These are phyloP conservation scores for Corythucha ciliata DNA, from an alignment of 2,888 invertebrate species.

Conservation along the genomic window DNA sequence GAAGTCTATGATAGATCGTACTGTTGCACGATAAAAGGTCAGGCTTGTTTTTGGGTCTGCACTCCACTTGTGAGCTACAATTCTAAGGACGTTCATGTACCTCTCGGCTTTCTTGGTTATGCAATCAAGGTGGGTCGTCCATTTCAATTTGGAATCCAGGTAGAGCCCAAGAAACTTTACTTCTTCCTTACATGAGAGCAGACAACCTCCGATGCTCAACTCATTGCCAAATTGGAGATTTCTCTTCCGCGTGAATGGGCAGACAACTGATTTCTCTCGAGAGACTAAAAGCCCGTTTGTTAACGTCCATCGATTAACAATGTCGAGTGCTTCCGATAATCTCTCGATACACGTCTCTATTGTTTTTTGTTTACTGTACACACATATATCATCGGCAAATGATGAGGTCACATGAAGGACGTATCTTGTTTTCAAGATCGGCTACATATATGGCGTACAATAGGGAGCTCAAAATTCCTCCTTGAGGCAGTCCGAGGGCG, in stretches of 20 bases:
- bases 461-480: background rate
- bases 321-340: too few relatives aligned
- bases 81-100: background rate
- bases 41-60: background rate
- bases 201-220: too few relatives aligned
- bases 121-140: background rate
- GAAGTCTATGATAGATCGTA: too few relatives aligned
- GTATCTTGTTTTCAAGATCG: background rate
- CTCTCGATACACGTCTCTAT: too few relatives aligned
- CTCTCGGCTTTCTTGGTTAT: background rate
- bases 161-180: background rate
- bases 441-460: background rate
- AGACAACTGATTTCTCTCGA: background rate
- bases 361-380: too few relatives aligned
- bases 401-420: background rate
- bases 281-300: background rate
- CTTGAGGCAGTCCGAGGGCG: conserved; percentile 3
- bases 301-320: background rate
- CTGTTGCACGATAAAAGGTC: too few relatives aligned
- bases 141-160: background rate
- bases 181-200: background rate
- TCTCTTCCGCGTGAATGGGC: background rate
- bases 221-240: background rate
- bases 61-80: background rate
- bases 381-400: conserved; percentile 1